Percentiles rank a stretch among this genome's conserved stretches.
Evolutionary conservation across 2,797 vertebrate species (phyloP).

Genomic region (Intellagama lesueurii): DNA sequence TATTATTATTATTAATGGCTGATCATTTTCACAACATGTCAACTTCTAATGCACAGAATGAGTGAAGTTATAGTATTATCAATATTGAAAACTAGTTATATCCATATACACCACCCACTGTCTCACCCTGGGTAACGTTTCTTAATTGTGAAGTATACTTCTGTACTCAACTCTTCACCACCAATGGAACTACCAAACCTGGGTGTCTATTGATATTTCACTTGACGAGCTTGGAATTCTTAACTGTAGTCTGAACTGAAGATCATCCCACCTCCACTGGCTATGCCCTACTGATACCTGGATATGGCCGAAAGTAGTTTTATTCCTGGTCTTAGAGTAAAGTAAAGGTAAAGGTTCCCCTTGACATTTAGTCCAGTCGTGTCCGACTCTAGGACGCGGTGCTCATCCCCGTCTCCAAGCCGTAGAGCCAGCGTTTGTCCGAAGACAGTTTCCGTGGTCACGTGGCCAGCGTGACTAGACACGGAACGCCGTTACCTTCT

Average conservation of each 20-base stretch:
- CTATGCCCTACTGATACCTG: too few species aligned
- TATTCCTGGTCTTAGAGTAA: too few species aligned
- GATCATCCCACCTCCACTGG: background rate
- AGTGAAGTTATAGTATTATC: slow-evolving; percentile 30
- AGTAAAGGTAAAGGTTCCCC: too few species aligned
- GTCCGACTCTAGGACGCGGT: too few species aligned
- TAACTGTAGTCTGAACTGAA: background rate
- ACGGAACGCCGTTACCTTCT: too few species aligned
- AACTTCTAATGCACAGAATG: slow-evolving; percentile 48
- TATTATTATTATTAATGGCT: slow-evolving; percentile 23
- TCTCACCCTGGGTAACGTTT: background rate
- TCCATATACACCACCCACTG: slow-evolving; percentile 4
- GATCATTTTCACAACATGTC: slow-evolving; percentile 26
- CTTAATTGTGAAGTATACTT: background rate
- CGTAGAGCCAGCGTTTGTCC: too few species aligned
- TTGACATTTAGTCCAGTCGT: too few species aligned
- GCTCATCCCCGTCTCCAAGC: too few species aligned
- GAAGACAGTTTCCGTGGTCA: too few species aligned
- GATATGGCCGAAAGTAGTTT: too few species aligned
- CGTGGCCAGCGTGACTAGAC: too few species aligned
- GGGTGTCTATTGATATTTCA: background rate
- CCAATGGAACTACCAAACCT: background rate
- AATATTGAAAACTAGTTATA: slow-evolving; percentile 24
- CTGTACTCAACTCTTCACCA: background rate
- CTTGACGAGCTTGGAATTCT: background rate